Conservation (phyloP, 2,888 invertebrate species). For the Ormyrus labotus region DNA sequence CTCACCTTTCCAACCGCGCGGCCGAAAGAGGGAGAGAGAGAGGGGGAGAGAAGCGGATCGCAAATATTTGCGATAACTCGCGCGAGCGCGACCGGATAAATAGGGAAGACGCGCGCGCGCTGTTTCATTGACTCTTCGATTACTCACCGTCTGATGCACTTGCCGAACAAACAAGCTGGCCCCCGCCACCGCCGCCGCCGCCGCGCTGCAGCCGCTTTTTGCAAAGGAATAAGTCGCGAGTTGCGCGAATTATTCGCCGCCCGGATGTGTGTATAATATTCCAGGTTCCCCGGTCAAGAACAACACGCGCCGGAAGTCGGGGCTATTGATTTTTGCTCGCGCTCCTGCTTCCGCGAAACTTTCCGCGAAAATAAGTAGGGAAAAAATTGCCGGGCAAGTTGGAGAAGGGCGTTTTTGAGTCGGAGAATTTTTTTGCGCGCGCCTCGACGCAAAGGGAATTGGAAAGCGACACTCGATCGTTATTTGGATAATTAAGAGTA, state of each 20-base stretch:
- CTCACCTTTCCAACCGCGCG: constrained; percentile 64
- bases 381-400: too few relatives aligned
- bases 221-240: not conserved
- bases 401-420: too few relatives aligned
- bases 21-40: not conserved
- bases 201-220: not conserved
- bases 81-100: constrained; percentile 63
- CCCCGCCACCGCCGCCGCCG: not conserved
- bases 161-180: constrained; percentile 26
- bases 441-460: too few relatives aligned
- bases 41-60: constrained; percentile 11
- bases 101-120: constrained; percentile 60
- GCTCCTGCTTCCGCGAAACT: too few relatives aligned
- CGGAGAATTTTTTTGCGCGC: too few relatives aligned
- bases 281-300: too few relatives aligned
- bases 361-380: too few relatives aligned
- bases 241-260: constrained; percentile 9
- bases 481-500: too few relatives aligned
- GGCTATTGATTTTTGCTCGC: too few relatives aligned
- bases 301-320: too few relatives aligned
- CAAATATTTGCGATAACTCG: constrained; percentile 71
- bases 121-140: constrained; percentile 52
- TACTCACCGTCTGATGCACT: constrained; percentile 54
- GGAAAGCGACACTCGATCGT: too few relatives aligned
- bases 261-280: too few relatives aligned